Conservation (phyloP, 64 coral and sea anemone species). For the Stichodactyla mertensii region DNA sequence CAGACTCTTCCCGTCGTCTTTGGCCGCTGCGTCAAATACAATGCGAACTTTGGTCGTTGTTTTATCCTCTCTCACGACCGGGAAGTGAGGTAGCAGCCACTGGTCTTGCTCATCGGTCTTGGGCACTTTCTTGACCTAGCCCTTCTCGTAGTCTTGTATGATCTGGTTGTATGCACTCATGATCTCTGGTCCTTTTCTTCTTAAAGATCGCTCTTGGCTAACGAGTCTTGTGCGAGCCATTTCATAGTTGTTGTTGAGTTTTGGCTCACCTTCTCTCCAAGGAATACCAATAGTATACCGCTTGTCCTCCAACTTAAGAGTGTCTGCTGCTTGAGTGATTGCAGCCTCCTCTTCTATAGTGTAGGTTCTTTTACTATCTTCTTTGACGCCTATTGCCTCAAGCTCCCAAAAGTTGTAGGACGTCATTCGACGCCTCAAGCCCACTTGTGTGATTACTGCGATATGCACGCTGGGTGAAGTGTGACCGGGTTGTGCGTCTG, state of each 20-base stretch:
- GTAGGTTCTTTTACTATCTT: slow-evolving; percentile 5
- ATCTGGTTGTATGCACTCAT: slow-evolving; percentile 43
- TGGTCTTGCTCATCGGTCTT: neutral
- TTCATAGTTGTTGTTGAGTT: slow-evolving; percentile 43
- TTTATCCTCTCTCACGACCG: slow-evolving; percentile 22
- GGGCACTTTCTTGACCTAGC: slow-evolving; percentile 15
- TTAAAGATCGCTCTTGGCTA: slow-evolving; percentile 12
- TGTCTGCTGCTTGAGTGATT: slow-evolving; percentile 3
- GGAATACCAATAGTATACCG: slow-evolving; percentile 51
- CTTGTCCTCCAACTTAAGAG: neutral
- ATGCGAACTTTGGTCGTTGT: slow-evolving; percentile 43
- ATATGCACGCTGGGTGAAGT: slow-evolving; percentile 19
- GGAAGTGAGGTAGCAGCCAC: slow-evolving; percentile 24
- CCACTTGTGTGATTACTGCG: slow-evolving; percentile 12
- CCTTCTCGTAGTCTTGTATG: slow-evolving; percentile 28
- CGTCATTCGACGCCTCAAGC: neutral
- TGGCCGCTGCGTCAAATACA: slow-evolving; percentile 36
- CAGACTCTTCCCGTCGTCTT: slow-evolving; percentile 41
- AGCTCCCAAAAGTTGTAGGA: slow-evolving; percentile 28
- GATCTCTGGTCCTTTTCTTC: slow-evolving; percentile 13
- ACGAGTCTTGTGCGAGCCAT: slow-evolving; percentile 17
- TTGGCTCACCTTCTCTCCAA: slow-evolving; percentile 36
- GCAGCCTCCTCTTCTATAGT: slow-evolving; percentile 17
- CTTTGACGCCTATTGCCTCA: slow-evolving; percentile 38
- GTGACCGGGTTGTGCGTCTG: slow-evolving; percentile 20